Percentiles rank a stretch among this genome's conserved stretches.
These are phyloP conservation scores for Lasioglossum pauxillum DNA, from an alignment of 2,888 invertebrate genomes.

Conservation along the genomic window DNA sequence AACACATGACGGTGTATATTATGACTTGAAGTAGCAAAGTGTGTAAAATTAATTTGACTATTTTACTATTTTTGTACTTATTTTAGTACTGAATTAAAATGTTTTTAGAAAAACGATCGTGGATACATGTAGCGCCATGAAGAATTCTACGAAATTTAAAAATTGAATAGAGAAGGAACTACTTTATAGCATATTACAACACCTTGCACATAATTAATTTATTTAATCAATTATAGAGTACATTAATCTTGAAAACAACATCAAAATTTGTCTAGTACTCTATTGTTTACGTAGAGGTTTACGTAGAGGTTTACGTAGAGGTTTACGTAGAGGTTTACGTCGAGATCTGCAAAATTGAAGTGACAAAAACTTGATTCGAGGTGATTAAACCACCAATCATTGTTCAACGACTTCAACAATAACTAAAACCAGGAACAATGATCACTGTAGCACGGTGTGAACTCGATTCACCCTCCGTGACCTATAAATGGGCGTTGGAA, in stretches of 20 bases:
- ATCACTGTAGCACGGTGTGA: neutral
- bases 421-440: neutral
- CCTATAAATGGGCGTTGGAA: conserved; percentile 59
- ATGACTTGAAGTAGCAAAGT: too few relatives aligned
- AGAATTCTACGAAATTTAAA: too few relatives aligned
- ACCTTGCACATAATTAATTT: too few relatives aligned
- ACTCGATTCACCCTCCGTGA: conserved; percentile 46
- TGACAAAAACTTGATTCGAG: neutral
- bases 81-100: too few relatives aligned
- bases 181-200: too few relatives aligned
- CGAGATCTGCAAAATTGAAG: neutral
- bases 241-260: neutral
- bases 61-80: too few relatives aligned
- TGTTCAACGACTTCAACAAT: neutral
- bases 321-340: neutral
- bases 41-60: too few relatives aligned
- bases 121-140: too few relatives aligned
- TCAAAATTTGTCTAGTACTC: neutral
- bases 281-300: neutral
- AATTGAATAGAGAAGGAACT: too few relatives aligned
- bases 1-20: too few relatives aligned
- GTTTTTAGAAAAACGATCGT: too few relatives aligned
- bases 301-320: neutral
- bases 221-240: too few relatives aligned
- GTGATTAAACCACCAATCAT: neutral